phyloP scores from a whole-genome alignment of 2,888 invertebrate species.

The Antheraea yamamai region DNA sequence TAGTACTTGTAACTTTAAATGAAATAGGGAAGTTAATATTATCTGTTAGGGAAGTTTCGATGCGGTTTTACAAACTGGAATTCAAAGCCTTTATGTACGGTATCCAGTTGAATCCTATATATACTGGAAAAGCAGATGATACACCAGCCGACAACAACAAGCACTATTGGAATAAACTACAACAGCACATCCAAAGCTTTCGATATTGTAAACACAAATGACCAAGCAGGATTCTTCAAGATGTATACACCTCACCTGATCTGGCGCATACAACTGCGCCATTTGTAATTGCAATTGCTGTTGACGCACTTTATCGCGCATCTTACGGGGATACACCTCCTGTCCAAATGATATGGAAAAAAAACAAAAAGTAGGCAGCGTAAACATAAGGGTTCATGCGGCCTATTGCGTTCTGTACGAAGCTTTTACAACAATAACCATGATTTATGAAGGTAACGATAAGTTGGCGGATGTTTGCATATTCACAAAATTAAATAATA shows the following conservation, averaged over 20 bases:
- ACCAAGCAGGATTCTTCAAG: constrained; percentile 75
- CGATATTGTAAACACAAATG: constrained; percentile 56
- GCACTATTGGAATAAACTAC: constrained; percentile 67
- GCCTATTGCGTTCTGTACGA: constrained; percentile 59
- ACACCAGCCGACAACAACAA: constrained; percentile 59
- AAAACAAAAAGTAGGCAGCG: constrained; percentile 80
- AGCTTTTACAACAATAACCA: constrained; percentile 55
- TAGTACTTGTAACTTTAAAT: constrained; percentile 37
- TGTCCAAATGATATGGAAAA: constrained; percentile 84
- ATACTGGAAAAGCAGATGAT: constrained; percentile 55
- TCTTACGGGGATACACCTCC: constrained; percentile 91
- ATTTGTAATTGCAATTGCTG: constrained; percentile 84
- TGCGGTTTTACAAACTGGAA: not conserved
- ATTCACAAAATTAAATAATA: constrained; percentile 52
- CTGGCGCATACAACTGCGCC: constrained; percentile 80
- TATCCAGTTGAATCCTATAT: constrained; percentile 48
- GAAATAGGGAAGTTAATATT: constrained; percentile 30
- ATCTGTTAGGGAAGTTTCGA: not conserved
- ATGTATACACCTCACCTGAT: constrained; percentile 75
- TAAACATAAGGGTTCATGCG: constrained; percentile 80
- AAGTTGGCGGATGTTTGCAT: constrained; percentile 51
- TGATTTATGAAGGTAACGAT: constrained; percentile 50
- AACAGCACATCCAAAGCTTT: constrained; percentile 81
- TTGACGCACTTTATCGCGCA: constrained; percentile 89
- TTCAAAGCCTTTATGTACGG: constrained; percentile 23